These are phyloP conservation scores for Lethrus apterus DNA, from an alignment of 1,140 invertebrate species.

Conservation along the genomic window DNA sequence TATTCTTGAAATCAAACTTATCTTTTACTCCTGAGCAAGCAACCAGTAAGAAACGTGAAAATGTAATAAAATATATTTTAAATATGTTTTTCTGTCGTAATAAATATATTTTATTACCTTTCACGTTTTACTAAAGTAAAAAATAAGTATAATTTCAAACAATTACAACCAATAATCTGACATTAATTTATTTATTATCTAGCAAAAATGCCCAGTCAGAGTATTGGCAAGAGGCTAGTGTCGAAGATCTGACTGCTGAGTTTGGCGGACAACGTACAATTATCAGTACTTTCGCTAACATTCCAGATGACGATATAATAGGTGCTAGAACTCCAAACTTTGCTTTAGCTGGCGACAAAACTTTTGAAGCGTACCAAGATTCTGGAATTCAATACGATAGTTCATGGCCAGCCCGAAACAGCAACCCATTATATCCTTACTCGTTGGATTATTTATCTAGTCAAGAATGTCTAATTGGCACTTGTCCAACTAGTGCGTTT, in stretches of 20 bases:
- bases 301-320: conserved; percentile 23
- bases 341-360: conserved; percentile 38
- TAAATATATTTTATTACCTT: too few relatives aligned
- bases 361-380: conserved; percentile 47
- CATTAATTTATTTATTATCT: conserved; percentile 52
- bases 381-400: conserved; percentile 54
- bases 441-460: conserved; percentile 55
- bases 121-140: too few relatives aligned
- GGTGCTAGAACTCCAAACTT: conserved; percentile 31
- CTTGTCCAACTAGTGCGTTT: conserved; percentile 55
- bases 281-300: conserved; percentile 30
- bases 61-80: too few relatives aligned
- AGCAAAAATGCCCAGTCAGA: conserved; percentile 56
- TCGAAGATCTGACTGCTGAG: conserved; percentile 23
- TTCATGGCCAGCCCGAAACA: conserved; percentile 52
- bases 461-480: conserved; percentile 55
- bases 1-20: too few relatives aligned
- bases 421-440: conserved; percentile 60
- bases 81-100: too few relatives aligned
- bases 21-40: too few relatives aligned
- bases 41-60: too few relatives aligned
- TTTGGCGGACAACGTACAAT: conserved; percentile 29
- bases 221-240: conserved; percentile 27
- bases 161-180: too few relatives aligned
- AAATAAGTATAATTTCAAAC: too few relatives aligned